Evolutionary conservation across 2,888 invertebrate species (phyloP), one percentile per base, ranked within the genome.

Genomic region (Lamproptera curius): DNA sequence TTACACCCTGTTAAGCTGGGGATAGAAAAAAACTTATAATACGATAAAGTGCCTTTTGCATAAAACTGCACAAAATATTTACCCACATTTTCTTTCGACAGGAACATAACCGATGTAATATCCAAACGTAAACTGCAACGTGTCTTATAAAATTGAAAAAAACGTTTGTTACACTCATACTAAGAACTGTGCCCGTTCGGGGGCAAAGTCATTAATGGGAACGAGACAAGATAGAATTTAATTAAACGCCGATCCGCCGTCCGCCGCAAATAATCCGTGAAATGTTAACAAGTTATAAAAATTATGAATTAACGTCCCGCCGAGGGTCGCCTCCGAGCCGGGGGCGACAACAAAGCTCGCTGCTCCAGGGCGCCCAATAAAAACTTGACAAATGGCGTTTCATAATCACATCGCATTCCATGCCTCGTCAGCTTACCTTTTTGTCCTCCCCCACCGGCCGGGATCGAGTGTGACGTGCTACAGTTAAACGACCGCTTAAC

Each of bases 331-430:
- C 58, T 55, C 61, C 56, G 56, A 42, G 55, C 55, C 53, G 57
- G 60, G 65, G 59, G 59, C 56, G 57, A 59, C 71, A 70, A 85
- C 85, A 85, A 85, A 80, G 67, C 79, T 59, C 61, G 67, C 58
- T 70, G 68, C 73, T 77, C 70, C 71, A 68, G 84, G 83, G 83
- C 65, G 76, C 73, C 84, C 81, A 86, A 87, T 87, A 88, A 87
- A 88, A 87, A 87, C 84, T 87, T 87, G 87, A 87, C 86, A 87
- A 88, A 87, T 87, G 84, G 85, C 76, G 78, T 81, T 83, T 82
- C 86, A 86, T 87, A 86, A 86, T 86, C 82, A 77, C 73, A 67
- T 65, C 73, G 80, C 85, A 87, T 87, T 84, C 87, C 86, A 58
- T 63, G 69, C 70, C 67, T 74, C 76, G 79, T 83, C 82, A 80